Percentiles rank a stretch among this genome's conserved stretches.
phyloP scores from a whole-genome alignment of 2,113 vertebrate species.

The Phainopepla nitens region DNA sequence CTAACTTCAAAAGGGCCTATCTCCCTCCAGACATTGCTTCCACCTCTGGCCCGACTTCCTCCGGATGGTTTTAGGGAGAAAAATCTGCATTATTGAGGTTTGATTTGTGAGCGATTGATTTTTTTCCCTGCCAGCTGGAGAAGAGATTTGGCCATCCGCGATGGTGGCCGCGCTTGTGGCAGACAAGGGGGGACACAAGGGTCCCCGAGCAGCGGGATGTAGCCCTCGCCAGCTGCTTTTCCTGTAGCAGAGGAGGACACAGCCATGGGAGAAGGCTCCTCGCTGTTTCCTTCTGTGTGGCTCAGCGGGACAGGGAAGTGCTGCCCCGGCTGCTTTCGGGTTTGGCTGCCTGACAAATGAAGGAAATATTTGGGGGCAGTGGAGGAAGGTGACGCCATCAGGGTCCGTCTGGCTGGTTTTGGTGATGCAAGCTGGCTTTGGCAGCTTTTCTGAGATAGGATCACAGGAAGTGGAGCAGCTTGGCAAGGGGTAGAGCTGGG shows the following conservation, averaged over 20 bases:
- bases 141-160: accelerated
- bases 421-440: background rate
- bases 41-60: background rate
- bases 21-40: background rate
- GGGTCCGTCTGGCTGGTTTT: background rate
- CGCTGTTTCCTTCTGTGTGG: background rate
- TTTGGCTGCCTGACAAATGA: background rate
- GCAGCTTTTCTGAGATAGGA: background rate
- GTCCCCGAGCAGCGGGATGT: accelerated
- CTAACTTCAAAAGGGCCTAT: background rate
- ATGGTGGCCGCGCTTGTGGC: background rate
- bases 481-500: background rate
- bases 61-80: background rate
- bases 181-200: background rate
- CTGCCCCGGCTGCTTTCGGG: background rate
- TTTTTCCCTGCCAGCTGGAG: background rate
- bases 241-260: background rate
- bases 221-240: background rate
- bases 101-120: background rate
- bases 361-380: conserved; percentile 6
- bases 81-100: background rate
- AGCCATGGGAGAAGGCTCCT: background rate
- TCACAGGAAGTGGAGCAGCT: background rate
- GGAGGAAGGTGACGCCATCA: background rate
- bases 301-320: background rate